These are phyloP conservation scores for Sebastes taczanowskii DNA, from an alignment of 2,797 vertebrate species.

Conservation along the genomic window DNA sequence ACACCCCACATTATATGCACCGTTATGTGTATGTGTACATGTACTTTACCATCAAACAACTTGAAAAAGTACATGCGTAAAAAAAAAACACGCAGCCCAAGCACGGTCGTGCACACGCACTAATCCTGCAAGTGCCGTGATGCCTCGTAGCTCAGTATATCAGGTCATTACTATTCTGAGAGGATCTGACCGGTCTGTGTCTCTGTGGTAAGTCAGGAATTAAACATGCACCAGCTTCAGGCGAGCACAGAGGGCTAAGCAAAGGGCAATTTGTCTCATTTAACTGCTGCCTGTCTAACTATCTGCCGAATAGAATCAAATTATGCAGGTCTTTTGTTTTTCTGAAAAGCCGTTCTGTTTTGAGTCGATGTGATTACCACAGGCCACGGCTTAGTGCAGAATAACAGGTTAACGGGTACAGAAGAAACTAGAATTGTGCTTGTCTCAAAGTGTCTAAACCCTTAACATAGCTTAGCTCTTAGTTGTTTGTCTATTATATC, in stretches of 20 bases:
- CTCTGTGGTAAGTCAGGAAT: constrained; percentile 62
- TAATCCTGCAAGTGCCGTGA: background rate
- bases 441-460: background rate
- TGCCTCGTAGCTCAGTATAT: constrained; percentile 41
- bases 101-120: background rate
- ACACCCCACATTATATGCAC: background rate
- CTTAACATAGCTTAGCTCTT: background rate
- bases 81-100: background rate
- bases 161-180: constrained; percentile 68
- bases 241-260: constrained; percentile 58
- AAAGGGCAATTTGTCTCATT: constrained; percentile 76
- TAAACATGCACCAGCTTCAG: constrained; percentile 65
- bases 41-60: background rate
- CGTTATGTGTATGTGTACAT: background rate
- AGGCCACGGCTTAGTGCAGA: background rate
- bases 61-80: background rate
- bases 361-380: constrained; percentile 39
- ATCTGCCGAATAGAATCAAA: constrained; percentile 51
- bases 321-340: constrained; percentile 57
- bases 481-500: background rate
- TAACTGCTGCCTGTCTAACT: constrained; percentile 47
- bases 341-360: constrained; percentile 36
- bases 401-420: background rate
- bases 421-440: background rate
- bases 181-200: constrained; percentile 48